Evolutionary conservation across 2,888 invertebrate species (phyloP).

Genomic region (Oconnorella tubifera): DNA sequence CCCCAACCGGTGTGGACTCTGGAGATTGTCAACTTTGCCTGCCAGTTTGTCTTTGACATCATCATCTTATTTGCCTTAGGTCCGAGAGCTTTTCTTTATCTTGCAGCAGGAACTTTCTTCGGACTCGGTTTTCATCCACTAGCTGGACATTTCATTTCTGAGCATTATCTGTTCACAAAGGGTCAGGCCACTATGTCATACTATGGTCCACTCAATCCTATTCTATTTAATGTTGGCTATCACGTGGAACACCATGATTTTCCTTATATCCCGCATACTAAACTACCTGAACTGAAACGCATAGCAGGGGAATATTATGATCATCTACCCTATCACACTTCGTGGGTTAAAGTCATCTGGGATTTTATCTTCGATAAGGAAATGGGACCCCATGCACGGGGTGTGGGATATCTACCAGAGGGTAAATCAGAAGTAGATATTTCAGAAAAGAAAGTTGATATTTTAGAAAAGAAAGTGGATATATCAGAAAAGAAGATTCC

Average conservation of each 20-base stretch:
- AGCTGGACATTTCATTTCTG: slow-evolving; percentile 55
- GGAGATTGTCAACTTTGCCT: slow-evolving; percentile 47
- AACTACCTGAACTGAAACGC: slow-evolving; percentile 50
- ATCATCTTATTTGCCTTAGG: slow-evolving; percentile 44
- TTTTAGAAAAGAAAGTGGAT: slow-evolving; percentile 4
- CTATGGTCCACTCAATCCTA: slow-evolving; percentile 55
- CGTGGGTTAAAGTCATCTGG: slow-evolving; percentile 87
- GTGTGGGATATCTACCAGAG: slow-evolving; percentile 43
- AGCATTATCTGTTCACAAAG: slow-evolving; percentile 53
- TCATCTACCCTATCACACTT: slow-evolving; percentile 84
- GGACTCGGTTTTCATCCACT: slow-evolving; percentile 53
- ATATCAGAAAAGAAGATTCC: background rate
- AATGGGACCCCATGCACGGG: slow-evolving; percentile 91
- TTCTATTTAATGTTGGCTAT: slow-evolving; percentile 55
- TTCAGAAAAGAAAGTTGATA: background rate
- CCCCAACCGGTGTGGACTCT: slow-evolving; percentile 48
- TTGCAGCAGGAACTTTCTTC: slow-evolving; percentile 47
- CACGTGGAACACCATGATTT: slow-evolving; percentile 57
- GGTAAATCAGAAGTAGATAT: slow-evolving; percentile 20
- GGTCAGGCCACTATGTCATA: slow-evolving; percentile 54
- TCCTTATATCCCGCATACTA: slow-evolving; percentile 54
- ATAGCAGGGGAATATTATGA: slow-evolving; percentile 89
- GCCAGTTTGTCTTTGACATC: slow-evolving; percentile 45
- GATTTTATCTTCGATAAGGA: slow-evolving; percentile 92
- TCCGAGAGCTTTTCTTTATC: slow-evolving; percentile 46